Conservation (phyloP, 2,113 vertebrate genomes). For the Lophotis ruficrista region DNA sequence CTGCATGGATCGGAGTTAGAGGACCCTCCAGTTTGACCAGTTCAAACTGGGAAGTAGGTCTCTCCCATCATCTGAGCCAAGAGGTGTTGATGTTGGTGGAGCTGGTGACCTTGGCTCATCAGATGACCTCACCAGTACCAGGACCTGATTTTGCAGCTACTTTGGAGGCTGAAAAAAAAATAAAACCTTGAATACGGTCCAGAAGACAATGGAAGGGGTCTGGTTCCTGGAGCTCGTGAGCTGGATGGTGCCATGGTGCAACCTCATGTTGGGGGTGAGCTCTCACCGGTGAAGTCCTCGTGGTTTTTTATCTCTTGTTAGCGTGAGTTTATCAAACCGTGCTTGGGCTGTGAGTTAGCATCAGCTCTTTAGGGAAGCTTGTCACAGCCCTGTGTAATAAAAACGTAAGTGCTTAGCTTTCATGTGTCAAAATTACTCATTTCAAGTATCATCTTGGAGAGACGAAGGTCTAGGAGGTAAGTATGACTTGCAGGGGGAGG, state of each 20-base stretch:
- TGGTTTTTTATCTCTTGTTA: neutral
- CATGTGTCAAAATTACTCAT: neutral
- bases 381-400: neutral
- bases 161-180: neutral
- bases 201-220: neutral
- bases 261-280: accelerated
- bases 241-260: neutral
- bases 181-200: neutral
- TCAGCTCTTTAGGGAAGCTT: neutral
- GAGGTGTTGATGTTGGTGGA: neutral
- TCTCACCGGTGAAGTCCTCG: neutral
- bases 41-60: neutral
- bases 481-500: neutral
- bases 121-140: neutral
- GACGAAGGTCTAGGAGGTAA: neutral
- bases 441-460: neutral
- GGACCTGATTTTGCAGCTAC: neutral
- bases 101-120: neutral
- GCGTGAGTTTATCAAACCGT: neutral
- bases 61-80: neutral
- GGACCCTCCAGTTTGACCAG: neutral
- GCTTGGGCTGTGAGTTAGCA: neutral
- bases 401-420: neutral
- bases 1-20: neutral
- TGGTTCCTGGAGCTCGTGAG: neutral